These are phyloP conservation scores for Gymnocephalus cernua DNA, from an alignment of 2,113 vertebrate species.

Conservation along the genomic window DNA sequence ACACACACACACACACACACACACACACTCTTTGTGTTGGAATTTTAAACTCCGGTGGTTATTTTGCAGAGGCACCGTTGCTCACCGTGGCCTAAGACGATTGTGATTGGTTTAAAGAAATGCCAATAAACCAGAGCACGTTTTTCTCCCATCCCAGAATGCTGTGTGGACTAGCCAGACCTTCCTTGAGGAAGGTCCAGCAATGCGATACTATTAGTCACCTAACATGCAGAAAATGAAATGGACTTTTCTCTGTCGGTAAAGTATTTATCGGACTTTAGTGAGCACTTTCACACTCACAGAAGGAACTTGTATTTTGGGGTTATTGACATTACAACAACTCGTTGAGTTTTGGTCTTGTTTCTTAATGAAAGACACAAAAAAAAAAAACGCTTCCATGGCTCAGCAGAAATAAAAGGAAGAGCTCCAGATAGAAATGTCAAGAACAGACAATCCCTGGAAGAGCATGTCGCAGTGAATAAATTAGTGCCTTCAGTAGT, in stretches of 20 bases:
- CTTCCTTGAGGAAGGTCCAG: too few relatives aligned
- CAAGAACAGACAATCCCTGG: not conserved
- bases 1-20: too few relatives aligned
- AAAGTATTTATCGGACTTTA: not conserved
- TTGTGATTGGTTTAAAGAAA: too few relatives aligned
- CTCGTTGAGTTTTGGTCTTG: not conserved
- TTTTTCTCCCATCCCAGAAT: too few relatives aligned
- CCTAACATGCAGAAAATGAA: not conserved
- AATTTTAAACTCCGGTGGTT: too few relatives aligned
- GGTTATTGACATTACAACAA: not conserved
- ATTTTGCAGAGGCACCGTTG: too few relatives aligned
- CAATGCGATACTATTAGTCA: not conserved
- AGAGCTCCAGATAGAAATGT: not conserved
- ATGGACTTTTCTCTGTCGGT: not conserved
- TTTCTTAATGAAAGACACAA: not conserved
- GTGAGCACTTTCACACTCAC: not conserved
- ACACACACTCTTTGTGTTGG: too few relatives aligned
- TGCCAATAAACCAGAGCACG: too few relatives aligned
- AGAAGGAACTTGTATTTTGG: not conserved
- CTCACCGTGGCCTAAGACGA: too few relatives aligned
- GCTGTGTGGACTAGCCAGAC: too few relatives aligned
- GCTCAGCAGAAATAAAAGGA: not conserved
- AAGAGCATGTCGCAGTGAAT: not conserved
- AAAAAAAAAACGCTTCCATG: not conserved
- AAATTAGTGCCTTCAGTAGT: not conserved